Evolutionary conservation across 2,113 vertebrate genomes (phyloP), one percentile per base, ranked within the genome.

Genomic region (Catharus bicknelli): DNA sequence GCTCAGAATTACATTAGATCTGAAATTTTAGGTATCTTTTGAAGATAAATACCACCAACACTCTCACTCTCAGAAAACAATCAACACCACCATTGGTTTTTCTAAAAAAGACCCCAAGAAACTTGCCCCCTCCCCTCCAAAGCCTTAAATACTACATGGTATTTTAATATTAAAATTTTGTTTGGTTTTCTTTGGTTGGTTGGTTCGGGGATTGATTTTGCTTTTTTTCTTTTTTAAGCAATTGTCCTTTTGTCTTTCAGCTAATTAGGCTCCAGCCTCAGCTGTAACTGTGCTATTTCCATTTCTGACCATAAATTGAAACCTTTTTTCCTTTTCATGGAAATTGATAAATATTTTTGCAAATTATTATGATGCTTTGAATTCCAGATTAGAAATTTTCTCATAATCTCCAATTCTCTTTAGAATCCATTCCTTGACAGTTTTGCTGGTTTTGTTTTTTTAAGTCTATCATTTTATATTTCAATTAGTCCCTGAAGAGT

Each of bases 91-190:
- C 13, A 3, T 9, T 54, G 19, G 0, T 19, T 69, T 77, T 36
- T 25, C 8, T 3, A 34, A 53, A 82, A 70, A 21, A 16, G 9
- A 26, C 4, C 32, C 51, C 14, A 20, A 6, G 30, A n/a, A 12
- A 16, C 3, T 30, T 43, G 4, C 5, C 4, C 3, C 2, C 50
- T 53, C 6, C 13, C 9, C n/a, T 3, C 1, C 7, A 1, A 2
- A 5, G 3, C 1, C 5, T 50, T 80, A 72, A 57, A 36, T 59
- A 29, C 15, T 48, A 19, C 5, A 54, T 4, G 23, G 47, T 3
- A 21, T 73, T 76, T 73, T 23, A 78, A 29, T 50, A 22, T n/a
- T 69, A 48, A 48, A 48, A 48, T 48, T 48, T 48, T 48, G 1
- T 22, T 47, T 64, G 5, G 13, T 34, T 63, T 72, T 61, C 3